phyloP scores from a whole-genome alignment of 2,888 invertebrate species.

The Gnatocerus cornutus region DNA sequence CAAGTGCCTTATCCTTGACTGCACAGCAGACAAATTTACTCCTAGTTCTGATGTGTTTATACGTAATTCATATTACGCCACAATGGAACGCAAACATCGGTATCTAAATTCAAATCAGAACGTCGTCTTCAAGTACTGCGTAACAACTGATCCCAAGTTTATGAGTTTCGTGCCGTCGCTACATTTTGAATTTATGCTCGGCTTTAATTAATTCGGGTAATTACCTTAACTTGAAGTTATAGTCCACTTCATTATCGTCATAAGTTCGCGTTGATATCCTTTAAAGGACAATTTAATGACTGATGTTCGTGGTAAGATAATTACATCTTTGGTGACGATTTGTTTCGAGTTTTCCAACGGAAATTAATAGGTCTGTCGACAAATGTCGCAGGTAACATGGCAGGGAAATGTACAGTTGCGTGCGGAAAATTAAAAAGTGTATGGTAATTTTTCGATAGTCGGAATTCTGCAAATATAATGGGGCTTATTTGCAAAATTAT shows the following conservation, averaged over 20 bases:
- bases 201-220: slow-evolving; percentile 63
- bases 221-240: slow-evolving; percentile 55
- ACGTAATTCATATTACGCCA: slow-evolving; percentile 46
- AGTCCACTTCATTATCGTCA: slow-evolving; percentile 43
- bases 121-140: slow-evolving; percentile 43
- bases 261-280: slow-evolving; percentile 36
- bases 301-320: slow-evolving; percentile 6
- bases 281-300: slow-evolving; percentile 3
- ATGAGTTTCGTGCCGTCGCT: slow-evolving; percentile 50
- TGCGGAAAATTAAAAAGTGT: slow-evolving; percentile 20
- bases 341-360: neutral
- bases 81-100: slow-evolving; percentile 49
- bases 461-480: slow-evolving; percentile 29
- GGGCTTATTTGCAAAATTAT: slow-evolving; percentile 1
- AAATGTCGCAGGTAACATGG: slow-evolving; percentile 29
- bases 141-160: slow-evolving; percentile 49
- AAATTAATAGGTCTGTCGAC: slow-evolving; percentile 36
- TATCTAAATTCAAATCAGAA: slow-evolving; percentile 52
- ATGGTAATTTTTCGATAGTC: slow-evolving; percentile 35
- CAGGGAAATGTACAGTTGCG: slow-evolving; percentile 32
- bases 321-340: neutral
- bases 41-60: slow-evolving; percentile 45
- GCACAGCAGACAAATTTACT: slow-evolving; percentile 17
- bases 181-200: slow-evolving; percentile 59
- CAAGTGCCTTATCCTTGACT: slow-evolving; percentile 18